Evolutionary conservation across 2,797 vertebrate genomes (phyloP).

Genomic region (Pelochelys cantorii): DNA sequence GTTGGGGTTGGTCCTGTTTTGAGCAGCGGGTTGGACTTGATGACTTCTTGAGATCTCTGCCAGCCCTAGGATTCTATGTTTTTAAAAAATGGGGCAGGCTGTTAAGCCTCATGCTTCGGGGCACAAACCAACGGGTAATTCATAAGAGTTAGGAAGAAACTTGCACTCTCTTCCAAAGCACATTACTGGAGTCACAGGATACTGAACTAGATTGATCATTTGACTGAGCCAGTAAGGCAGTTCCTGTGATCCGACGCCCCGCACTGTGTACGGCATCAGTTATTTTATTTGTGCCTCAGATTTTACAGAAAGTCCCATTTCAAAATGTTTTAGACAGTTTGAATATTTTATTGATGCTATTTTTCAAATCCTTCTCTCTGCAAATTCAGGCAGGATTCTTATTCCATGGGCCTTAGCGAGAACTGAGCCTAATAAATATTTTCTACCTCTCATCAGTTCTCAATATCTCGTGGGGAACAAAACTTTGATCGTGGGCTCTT

Average conservation of each 20-base stretch:
- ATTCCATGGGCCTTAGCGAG: slow-evolving; percentile 1
- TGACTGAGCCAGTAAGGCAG: background rate
- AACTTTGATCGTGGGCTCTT: background rate
- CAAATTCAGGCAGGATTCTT: slow-evolving; percentile 20
- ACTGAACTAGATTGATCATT: background rate
- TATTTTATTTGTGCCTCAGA: slow-evolving; percentile 36
- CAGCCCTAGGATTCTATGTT: too few species aligned
- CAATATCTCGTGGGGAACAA: background rate
- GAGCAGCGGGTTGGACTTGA: too few species aligned
- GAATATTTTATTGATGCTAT: slow-evolving; percentile 60
- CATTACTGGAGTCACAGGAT: accelerated
- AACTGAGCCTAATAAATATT: background rate
- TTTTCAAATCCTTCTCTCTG: slow-evolving; percentile 44
- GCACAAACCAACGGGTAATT: background rate
- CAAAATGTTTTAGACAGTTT: slow-evolving; percentile 51
- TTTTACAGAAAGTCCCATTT: slow-evolving; percentile 44
- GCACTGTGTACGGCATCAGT: background rate
- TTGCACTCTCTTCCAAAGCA: background rate
- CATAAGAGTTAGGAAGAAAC: background rate
- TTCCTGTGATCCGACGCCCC: background rate
- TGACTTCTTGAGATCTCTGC: too few species aligned
- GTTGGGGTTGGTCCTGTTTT: too few species aligned
- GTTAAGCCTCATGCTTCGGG: accelerated
- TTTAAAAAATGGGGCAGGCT: background rate
- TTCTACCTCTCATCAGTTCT: background rate